A percentile compares a stretch with the other conserved stretches of the same genome.
These are phyloP conservation scores for Spea multiplicata DNA, from an alignment of 2,113 vertebrate species.

Conservation along the genomic window DNA sequence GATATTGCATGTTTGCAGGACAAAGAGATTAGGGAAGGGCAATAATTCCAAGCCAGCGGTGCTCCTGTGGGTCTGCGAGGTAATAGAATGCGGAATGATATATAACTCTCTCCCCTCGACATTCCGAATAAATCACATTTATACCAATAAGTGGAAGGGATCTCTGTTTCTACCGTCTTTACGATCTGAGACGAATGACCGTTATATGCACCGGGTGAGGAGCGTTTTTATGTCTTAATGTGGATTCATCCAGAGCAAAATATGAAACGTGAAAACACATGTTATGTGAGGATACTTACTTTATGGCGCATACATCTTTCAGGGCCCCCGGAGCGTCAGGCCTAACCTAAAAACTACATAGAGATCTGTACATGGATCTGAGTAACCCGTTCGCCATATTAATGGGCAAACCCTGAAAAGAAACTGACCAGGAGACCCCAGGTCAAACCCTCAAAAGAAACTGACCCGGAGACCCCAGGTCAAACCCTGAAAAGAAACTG, in stretches of 20 bases:
- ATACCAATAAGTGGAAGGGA: background rate
- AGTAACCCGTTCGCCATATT: too few relatives aligned
- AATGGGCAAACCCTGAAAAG: background rate
- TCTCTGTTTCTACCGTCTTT: conserved; percentile 12
- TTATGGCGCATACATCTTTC: background rate
- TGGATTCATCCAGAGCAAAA: background rate
- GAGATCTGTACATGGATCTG: background rate
- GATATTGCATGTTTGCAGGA: too few relatives aligned
- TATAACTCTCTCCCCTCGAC: conserved; percentile 4
- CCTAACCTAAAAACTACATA: conserved; percentile 1
- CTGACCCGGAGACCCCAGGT: background rate
- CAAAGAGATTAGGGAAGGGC: too few relatives aligned
- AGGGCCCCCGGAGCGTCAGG: background rate
- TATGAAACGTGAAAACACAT: background rate
- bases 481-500: background rate
- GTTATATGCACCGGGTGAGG: background rate
- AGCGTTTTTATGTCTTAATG: background rate
- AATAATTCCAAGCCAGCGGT: background rate
- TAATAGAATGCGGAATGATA: background rate
- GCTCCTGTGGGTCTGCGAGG: background rate
- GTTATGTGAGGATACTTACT: background rate
- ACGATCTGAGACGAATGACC: conserved; percentile 33
- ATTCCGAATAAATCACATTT: conserved; percentile 19
- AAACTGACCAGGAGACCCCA: background rate
- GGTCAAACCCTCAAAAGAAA: background rate